Evolutionary conservation across 2,797 vertebrate genomes (phyloP).

Genomic region (Cygnus olor): DNA sequence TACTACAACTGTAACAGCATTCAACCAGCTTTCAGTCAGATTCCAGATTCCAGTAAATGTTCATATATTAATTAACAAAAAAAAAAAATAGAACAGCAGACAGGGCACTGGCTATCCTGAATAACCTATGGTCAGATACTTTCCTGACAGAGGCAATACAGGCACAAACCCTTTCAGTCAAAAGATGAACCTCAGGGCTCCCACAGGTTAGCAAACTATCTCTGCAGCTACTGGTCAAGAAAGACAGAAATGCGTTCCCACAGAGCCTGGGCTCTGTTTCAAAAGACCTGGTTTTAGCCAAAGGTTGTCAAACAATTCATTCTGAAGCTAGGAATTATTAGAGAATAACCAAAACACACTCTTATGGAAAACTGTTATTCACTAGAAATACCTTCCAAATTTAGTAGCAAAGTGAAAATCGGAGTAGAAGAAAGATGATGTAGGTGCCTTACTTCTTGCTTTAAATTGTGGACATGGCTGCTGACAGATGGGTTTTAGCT

Average conservation of each 20-base stretch:
- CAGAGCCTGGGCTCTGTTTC: not conserved
- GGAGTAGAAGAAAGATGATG: not conserved
- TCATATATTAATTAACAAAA: not conserved
- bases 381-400: not conserved
- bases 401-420: not conserved
- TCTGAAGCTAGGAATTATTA: not conserved
- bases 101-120: not conserved
- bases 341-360: not conserved
- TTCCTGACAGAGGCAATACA: not conserved
- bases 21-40: not conserved
- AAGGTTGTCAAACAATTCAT: not conserved
- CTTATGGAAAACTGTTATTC: not conserved
- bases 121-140: not conserved
- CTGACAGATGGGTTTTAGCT: not conserved
- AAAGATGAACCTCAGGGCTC: not conserved
- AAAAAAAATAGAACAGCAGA: not conserved
- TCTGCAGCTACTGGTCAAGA: not conserved
- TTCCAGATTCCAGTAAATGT: not conserved
- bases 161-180: not conserved
- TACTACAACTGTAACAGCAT: not conserved
- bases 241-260: not conserved
- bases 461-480: not conserved
- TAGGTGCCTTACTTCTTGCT: not conserved
- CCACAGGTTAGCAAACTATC: not conserved
- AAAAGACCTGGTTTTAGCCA: not conserved